Evolutionary conservation across 2,113 vertebrate species (phyloP).

Genomic region (Andinoacara biseriatus): DNA sequence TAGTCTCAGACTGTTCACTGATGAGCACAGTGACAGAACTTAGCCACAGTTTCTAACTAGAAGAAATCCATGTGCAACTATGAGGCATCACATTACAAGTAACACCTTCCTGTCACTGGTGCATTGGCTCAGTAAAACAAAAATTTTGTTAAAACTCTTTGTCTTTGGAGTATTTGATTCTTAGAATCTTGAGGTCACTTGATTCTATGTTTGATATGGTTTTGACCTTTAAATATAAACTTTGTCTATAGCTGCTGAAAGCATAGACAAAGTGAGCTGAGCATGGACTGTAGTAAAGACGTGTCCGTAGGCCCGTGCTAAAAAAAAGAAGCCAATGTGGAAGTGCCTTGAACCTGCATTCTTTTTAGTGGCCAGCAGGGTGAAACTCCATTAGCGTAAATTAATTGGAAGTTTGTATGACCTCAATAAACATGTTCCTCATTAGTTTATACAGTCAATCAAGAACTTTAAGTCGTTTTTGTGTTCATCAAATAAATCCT

Average conservation of each 20-base stretch:
- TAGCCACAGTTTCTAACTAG: background rate
- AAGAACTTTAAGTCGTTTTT: background rate
- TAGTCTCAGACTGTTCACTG: background rate
- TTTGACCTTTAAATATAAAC: background rate
- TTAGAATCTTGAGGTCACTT: background rate
- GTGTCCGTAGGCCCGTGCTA: background rate
- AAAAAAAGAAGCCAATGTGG: background rate
- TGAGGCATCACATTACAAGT: no score
- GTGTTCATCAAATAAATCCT: background rate
- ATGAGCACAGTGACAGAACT: background rate
- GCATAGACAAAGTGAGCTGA: background rate
- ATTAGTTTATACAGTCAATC: background rate
- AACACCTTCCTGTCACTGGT: no score
- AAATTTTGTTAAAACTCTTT: background rate
- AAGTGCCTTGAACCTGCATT: slow-evolving; percentile 1
- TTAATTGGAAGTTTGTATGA: background rate
- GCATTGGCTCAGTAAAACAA: no score
- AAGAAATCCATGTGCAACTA: background rate
- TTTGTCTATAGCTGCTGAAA: background rate
- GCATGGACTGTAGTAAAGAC: background rate
- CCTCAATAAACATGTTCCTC: background rate
- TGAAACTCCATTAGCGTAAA: background rate
- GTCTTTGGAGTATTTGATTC: background rate
- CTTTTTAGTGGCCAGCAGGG: background rate
- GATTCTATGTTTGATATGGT: background rate